phyloP scores from a whole-genome alignment of 2,797 vertebrate genomes.

The Corythornis leucogaster region DNA sequence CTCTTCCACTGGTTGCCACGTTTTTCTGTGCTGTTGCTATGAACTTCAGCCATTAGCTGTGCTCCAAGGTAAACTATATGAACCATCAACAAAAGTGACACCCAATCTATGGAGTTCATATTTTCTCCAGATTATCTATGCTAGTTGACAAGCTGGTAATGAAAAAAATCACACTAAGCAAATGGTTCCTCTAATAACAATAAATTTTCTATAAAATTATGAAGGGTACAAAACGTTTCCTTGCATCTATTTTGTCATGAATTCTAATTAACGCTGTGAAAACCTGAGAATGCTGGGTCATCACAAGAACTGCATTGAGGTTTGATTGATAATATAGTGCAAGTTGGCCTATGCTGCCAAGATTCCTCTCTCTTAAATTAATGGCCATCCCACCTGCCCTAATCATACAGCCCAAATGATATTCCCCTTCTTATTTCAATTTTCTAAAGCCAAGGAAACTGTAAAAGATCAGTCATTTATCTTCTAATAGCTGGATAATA shows the following conservation, averaged over 20 bases:
- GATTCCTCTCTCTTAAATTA: conserved; percentile 87
- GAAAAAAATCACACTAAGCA: conserved; percentile 99
- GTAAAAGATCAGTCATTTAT: conserved; percentile 98
- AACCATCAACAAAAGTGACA: conserved; percentile 99
- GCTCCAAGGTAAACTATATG: conserved; percentile 98
- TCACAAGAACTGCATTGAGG: conserved; percentile 88
- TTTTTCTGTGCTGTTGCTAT: conserved; percentile 88
- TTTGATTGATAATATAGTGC: conserved; percentile 92
- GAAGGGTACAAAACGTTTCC: conserved; percentile 96
- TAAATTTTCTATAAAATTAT: conserved; percentile 99
- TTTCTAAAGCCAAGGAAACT: conserved; percentile 88
- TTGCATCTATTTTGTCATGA: conserved; percentile 99
- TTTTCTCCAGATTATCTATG: conserved; percentile 93
- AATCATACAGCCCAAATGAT: conserved; percentile 91
- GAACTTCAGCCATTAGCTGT: conserved; percentile 92
- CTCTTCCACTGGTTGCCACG: conserved; percentile 80
- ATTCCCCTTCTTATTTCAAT: conserved; percentile 95
- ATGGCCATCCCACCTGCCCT: conserved; percentile 92
- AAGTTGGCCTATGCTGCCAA: conserved; percentile 86
- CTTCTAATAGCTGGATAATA: conserved; percentile 99
- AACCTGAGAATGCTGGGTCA: conserved; percentile 97
- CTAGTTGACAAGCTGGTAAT: conserved; percentile 98
- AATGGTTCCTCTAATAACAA: conserved; percentile 99
- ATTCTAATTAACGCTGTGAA: conserved; percentile 95
- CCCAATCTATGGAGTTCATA: conserved; percentile 94